A percentile compares a stretch with the other conserved stretches of the same genome.
These are phyloP conservation scores for Chinchilla lanigera DNA, from an alignment of 2,113 vertebrate genomes.

Conservation along the genomic window DNA sequence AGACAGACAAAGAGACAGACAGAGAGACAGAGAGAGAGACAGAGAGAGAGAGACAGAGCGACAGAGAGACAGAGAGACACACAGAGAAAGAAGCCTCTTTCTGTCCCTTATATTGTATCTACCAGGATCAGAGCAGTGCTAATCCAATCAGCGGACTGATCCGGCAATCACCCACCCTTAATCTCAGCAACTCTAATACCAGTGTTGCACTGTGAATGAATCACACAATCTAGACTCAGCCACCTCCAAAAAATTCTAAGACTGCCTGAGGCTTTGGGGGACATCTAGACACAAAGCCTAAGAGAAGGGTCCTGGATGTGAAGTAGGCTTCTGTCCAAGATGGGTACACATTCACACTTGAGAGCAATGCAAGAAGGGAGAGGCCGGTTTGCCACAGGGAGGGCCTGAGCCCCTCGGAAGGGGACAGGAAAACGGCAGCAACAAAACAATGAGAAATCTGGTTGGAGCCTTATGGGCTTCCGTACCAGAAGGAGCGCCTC, in stretches of 20 bases:
- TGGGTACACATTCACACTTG: not conserved
- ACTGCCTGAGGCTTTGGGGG: not conserved
- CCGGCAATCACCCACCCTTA: no score
- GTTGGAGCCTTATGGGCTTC: accelerated
- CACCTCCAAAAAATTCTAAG: not conserved
- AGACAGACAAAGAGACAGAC: no score
- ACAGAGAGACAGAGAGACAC: no score
- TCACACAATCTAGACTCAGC: not conserved
- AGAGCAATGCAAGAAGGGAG: not conserved
- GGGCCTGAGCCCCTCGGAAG: not conserved
- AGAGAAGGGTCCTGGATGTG: not conserved
- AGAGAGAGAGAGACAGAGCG: no score
- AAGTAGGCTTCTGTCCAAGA: not conserved
- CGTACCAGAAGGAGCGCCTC: accelerated
- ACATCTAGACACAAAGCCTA: not conserved
- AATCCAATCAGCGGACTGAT: not conserved
- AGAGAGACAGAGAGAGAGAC: no score
- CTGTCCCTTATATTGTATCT: not conserved
- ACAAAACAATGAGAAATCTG: not conserved
- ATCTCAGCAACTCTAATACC: not conserved
- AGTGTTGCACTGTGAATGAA: not conserved
- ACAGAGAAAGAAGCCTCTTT: not conserved
- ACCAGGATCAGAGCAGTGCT: not conserved
- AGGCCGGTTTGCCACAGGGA: not conserved
- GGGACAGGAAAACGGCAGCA: no score